Base-by-base conservation (phyloP, 2,888 invertebrate genomes). In the Malthinus flaveolus region DNA sequence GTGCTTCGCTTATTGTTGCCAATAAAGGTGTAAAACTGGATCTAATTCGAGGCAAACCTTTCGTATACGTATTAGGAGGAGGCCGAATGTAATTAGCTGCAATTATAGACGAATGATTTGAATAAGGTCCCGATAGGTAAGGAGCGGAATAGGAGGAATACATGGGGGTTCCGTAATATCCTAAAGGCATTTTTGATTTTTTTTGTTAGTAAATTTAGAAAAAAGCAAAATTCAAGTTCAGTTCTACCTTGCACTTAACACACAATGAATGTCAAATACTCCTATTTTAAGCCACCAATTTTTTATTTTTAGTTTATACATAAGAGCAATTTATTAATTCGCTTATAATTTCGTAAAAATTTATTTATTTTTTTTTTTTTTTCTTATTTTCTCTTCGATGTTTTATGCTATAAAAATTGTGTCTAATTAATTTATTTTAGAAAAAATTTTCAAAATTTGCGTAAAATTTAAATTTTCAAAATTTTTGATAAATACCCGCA, bases 21-120 rank as follows among this genome's bases (percentile, higher is more conserved):
- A 91, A 78, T 69, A 89, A 87, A 0, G 91, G 91, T 39, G 88
- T 85, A 73, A 89, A 91, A 33, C 84, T 83, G 1, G 82, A 75
- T 6, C 80, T 70, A 48, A 72, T 65, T 61, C 74, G 63, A 68
- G 77, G 50, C 68, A 68, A 11, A 72, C 68, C 60, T 61, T 71
- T 69, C n/a, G 70, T 53, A 45, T 64, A 66, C 2, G 65, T 49
- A 50, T 39, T 59, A 11, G 71, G 59, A 7, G 71, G 64, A 7
- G 73, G 67, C 49, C 73, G 69, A 7, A 69, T 63, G 56, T 71
- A 76, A 68, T 76, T 77, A 36, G 76, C 71, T 13, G 76, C 71
- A 11, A 77, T 66, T 46, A 79, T 70, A 10, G 72, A 78, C 63
- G 78, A 78, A 73, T 79, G 78, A 56, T 87, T 83, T 61, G 85